phyloP scores from a whole-genome alignment of 2,888 invertebrate species.

The Shargacucullia verbasci region DNA sequence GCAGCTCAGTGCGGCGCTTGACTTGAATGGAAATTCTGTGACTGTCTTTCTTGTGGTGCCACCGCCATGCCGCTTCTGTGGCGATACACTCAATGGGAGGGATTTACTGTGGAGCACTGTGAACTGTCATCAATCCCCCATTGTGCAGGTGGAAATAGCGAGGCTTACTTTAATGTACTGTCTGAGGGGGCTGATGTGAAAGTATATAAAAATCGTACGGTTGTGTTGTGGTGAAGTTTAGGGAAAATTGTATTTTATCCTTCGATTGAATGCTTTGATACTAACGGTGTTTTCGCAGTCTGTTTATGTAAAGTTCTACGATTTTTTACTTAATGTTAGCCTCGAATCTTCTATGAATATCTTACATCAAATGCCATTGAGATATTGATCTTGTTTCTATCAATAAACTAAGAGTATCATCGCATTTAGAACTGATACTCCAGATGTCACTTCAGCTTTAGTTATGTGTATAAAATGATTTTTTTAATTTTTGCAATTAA shows the following conservation, averaged over 20 bases:
- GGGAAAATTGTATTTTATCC: background rate
- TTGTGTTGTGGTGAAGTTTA: constrained; percentile 1
- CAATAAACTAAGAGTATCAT: no score
- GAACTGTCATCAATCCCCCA: constrained; percentile 64
- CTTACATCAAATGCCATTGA: no score
- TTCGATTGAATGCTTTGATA: no score
- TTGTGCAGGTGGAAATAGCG: constrained; percentile 45
- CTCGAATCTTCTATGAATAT: no score
- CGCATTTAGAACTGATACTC: no score
- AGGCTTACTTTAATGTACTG: constrained; percentile 28
- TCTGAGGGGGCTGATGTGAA: constrained; percentile 8
- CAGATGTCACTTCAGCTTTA: no score
- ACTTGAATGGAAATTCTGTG: constrained; percentile 16
- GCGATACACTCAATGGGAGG: constrained; percentile 63
- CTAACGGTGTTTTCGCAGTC: no score
- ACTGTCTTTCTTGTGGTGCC: background rate
- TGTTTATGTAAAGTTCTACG: no score
- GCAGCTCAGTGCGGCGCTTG: background rate
- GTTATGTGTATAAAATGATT: no score
- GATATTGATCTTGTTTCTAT: no score
- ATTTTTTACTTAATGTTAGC: no score
- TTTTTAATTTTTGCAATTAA: no score
- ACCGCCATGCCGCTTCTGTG: constrained; percentile 10
- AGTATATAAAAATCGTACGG: background rate
- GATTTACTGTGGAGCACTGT: constrained; percentile 64